Percentiles rank a stretch among this genome's conserved stretches.
Conservation (phyloP, 2,888 invertebrate species). For the Myopa testacea region DNA sequence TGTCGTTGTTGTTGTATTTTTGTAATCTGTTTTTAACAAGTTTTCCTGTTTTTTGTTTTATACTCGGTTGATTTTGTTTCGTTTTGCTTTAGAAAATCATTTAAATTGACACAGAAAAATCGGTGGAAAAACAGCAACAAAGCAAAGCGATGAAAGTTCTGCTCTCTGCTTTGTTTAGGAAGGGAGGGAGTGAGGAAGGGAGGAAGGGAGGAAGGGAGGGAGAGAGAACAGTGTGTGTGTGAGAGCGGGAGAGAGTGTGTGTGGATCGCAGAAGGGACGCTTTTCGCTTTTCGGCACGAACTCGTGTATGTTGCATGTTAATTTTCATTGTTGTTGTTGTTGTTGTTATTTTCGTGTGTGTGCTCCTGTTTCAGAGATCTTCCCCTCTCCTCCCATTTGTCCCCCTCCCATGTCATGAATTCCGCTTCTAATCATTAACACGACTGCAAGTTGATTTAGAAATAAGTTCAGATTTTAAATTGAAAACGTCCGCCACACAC, state of each 20-base stretch:
- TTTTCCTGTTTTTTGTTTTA: conserved; percentile 35
- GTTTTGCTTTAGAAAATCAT: conserved; percentile 46
- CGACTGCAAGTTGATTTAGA: conserved; percentile 56
- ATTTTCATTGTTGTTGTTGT: conserved; percentile 49
- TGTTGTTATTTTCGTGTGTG: conserved; percentile 21
- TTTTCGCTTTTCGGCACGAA: not conserved
- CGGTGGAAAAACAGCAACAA: conserved; percentile 37
- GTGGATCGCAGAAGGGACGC: not conserved
- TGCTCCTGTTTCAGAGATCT: not conserved
- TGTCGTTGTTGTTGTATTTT: conserved; percentile 15
- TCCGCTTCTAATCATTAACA: conserved; percentile 63
- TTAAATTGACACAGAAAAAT: conserved; percentile 50
- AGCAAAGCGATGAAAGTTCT: not conserved
- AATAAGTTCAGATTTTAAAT: conserved; percentile 56
- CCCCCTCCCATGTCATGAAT: not conserved
- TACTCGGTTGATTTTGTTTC: conserved; percentile 9
- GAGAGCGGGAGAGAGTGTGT: not conserved
- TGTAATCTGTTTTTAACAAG: conserved; percentile 18
- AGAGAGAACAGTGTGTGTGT: not conserved
- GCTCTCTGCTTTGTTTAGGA: not conserved
- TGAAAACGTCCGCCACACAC: conserved; percentile 65
- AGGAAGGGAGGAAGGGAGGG: not conserved
- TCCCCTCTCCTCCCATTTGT: not conserved
- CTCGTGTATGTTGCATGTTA: conserved; percentile 61
- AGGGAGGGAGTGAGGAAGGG: not conserved